Percentiles rank a stretch among this genome's conserved stretches.
Conservation (phyloP, 2,113 vertebrate genomes). For the Daubentonia madagascariensis region DNA sequence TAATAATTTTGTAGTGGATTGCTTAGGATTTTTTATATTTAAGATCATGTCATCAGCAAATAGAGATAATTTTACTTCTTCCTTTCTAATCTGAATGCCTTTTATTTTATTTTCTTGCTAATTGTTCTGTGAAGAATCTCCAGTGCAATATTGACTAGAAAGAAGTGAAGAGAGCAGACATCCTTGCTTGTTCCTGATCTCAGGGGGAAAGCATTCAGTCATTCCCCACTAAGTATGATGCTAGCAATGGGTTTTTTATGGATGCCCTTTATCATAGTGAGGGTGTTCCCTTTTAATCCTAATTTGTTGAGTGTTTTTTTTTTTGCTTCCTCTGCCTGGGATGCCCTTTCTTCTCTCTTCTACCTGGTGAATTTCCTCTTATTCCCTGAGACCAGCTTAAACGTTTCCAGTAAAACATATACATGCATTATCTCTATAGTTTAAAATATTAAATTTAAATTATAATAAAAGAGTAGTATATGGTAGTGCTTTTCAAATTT, state of each 20-base stretch:
- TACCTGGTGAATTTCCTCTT: background rate
- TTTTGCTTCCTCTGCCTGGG: background rate
- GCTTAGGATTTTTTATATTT: background rate
- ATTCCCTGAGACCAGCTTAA: background rate
- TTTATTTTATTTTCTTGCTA: conserved; percentile 5
- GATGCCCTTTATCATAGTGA: background rate
- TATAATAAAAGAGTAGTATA: background rate
- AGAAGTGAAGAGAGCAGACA: background rate
- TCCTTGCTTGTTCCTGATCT: background rate
- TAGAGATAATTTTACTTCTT: background rate
- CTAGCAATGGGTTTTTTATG: background rate
- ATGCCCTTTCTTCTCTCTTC: background rate
- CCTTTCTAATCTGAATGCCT: background rate
- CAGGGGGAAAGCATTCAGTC: background rate
- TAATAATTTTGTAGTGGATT: background rate
- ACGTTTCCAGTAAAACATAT: background rate
- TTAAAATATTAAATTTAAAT: background rate
- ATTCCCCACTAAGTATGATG: background rate
- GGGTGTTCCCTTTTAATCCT: background rate
- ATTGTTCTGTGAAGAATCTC: background rate
- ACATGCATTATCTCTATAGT: background rate
- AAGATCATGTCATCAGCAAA: background rate
- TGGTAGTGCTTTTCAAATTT: background rate
- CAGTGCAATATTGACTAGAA: background rate
- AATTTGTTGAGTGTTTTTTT: background rate